Evolutionary conservation across 1,140 invertebrate species (phyloP), one percentile per base, ranked within the genome.

Genomic region (Andrena cerasifolii): DNA sequence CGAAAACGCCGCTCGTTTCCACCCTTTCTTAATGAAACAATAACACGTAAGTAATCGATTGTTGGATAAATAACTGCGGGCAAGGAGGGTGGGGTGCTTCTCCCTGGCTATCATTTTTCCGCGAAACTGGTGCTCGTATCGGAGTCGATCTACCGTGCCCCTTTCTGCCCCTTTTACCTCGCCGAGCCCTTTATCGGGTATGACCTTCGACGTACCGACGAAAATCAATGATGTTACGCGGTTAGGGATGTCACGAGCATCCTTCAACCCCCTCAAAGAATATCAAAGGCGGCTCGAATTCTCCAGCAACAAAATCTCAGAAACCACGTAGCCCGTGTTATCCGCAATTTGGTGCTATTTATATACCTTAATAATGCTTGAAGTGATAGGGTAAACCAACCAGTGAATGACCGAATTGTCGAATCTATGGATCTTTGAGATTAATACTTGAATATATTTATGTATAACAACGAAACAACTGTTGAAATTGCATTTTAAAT

Each of bases 191-290:
- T 49, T 14, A 43, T 54, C 62, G 78, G 54, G 49, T 2, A 59
- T 79, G 61, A 68, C 78, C 78, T 68, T 75, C 72, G 71, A 58
- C 36, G 62, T 79, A 73, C 36, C 31, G 78, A 75, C 78, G 36
- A 79, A 79, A 79, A 79, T 79, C 71, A 75, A 79, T 79, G 71
- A 75, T 75, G 62, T 79, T 65, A 79, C 71, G 62, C 71, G 78
- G 71, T 79, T 75, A 79, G 72, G 72, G 61, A 28, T 73, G 59
- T 73, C 54, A 54, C 66, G 51, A 47, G 10, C 61, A n/a, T n/a
- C 76, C 63, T 78, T 74, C 72, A 40, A 40, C 36, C 36, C 36
- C n/a, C n/a, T n/a, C n/a, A n/a, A n/a, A n/a, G n/a, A n/a, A n/a
- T n/a, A n/a, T n/a, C n/a, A n/a, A n/a, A n/a, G n/a, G n/a, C n/a